Percentiles rank a stretch among this genome's conserved stretches.
Evolutionary conservation across 2,113 vertebrate genomes (phyloP).

Genomic region (Microcebus lehilahytsara): DNA sequence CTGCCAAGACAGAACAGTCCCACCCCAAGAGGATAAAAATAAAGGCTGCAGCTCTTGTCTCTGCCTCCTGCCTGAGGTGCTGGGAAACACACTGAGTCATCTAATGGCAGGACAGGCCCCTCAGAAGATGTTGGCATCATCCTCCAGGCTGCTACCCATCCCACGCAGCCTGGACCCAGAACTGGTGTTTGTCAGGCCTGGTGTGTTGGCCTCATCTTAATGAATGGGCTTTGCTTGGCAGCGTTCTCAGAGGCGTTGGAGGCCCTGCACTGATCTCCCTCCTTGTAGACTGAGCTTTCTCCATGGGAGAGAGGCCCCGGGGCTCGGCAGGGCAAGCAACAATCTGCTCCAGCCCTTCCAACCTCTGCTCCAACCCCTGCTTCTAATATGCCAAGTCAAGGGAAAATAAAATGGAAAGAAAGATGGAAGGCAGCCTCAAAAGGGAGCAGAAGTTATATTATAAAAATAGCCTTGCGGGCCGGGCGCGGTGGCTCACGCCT

Average conservation of each 20-base stretch:
- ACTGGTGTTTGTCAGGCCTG: background rate
- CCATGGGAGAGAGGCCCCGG: background rate
- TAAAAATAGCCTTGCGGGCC: background rate
- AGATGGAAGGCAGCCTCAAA: background rate
- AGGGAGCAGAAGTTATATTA: background rate
- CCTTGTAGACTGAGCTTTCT: background rate
- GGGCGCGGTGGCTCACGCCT: too few relatives aligned
- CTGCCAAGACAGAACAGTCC: conserved; percentile 34
- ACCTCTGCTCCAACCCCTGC: background rate
- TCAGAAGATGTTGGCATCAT: conserved; percentile 31
- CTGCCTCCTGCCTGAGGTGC: conserved; percentile 17
- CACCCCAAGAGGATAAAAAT: conserved; percentile 16
- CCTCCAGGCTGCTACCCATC: conserved; percentile 8
- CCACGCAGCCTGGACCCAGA: background rate
- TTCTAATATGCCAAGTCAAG: background rate
- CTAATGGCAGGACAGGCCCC: conserved; percentile 41
- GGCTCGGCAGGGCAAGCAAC: background rate
- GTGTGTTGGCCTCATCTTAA: background rate
- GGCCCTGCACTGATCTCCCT: background rate
- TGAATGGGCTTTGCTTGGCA: background rate
- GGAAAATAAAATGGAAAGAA: background rate
- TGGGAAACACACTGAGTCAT: conserved; percentile 65
- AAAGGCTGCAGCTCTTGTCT: conserved; percentile 14
- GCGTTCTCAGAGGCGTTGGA: background rate
- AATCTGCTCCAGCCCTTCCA: background rate